phyloP scores from a whole-genome alignment of 1,140 invertebrate species.

The Babylonia areolata region DNA sequence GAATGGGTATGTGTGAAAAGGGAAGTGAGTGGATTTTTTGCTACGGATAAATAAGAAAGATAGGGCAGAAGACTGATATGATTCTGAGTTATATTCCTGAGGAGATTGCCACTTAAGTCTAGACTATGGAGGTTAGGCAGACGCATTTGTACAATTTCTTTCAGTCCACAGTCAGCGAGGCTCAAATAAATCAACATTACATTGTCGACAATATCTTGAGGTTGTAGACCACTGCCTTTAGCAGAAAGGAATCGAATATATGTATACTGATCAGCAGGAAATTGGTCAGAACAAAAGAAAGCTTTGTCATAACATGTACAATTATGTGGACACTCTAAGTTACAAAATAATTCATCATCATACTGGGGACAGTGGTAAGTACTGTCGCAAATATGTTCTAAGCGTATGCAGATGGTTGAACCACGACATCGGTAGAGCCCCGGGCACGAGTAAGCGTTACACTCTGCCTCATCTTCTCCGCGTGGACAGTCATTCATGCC shows the following conservation, averaged over 20 bases:
- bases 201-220: not conserved
- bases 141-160: not conserved
- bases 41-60: not conserved
- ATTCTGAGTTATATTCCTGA: not conserved
- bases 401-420: constrained; percentile 25
- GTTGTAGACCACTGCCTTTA: not conserved
- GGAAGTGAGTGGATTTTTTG: not conserved
- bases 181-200: not conserved
- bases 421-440: constrained; percentile 32
- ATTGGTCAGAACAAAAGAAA: not conserved
- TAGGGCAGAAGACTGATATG: not conserved
- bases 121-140: not conserved
- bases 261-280: not conserved
- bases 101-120: constrained; percentile 1
- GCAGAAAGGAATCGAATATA: not conserved
- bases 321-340: not conserved
- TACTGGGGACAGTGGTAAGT: constrained; percentile 18
- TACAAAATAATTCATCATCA: constrained; percentile 19
- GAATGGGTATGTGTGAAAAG: not conserved
- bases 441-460: constrained; percentile 3
- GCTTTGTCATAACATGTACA: constrained; percentile 1
- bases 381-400: constrained; percentile 33
- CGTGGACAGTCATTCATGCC: constrained; percentile 14
- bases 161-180: not conserved
- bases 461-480: constrained; percentile 4